These are phyloP conservation scores for Calephelis perditalis DNA, from an alignment of 2,888 invertebrate species.

Conservation along the genomic window DNA sequence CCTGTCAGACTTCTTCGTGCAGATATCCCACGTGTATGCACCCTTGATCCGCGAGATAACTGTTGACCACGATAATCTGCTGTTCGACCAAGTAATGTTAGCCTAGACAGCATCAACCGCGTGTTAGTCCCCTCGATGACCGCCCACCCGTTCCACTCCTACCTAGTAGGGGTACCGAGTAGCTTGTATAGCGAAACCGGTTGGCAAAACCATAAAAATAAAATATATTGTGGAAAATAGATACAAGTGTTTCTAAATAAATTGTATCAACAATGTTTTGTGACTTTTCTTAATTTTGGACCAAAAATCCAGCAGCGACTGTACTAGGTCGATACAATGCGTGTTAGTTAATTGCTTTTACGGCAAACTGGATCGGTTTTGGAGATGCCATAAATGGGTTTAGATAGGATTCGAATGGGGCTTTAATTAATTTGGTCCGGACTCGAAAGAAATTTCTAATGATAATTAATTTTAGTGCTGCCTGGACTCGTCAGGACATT, in stretches of 20 bases:
- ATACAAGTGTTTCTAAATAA: no score
- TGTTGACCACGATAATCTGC: not conserved
- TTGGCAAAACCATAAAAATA: no score
- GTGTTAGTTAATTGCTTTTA: not conserved
- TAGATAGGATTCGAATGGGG: slow-evolving; percentile 28
- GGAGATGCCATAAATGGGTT: slow-evolving; percentile 22
- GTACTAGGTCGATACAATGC: not conserved
- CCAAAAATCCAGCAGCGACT: no score
- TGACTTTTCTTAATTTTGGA: no score
- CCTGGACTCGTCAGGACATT: not conserved
- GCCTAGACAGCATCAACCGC: not conserved
- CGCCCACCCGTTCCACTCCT: not conserved
- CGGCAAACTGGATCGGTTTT: not conserved
- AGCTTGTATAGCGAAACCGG: no score
- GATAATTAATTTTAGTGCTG: slow-evolving; percentile 1
- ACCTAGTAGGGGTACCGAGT: not conserved
- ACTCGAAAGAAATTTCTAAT: slow-evolving; percentile 26
- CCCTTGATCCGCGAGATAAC: not conserved
- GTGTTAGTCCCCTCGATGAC: not conserved
- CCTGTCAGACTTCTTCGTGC: not conserved
- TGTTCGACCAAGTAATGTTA: not conserved
- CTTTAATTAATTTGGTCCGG: slow-evolving; percentile 29
- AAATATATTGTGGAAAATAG: no score
- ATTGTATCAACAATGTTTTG: no score
- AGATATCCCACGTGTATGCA: not conserved